Evolutionary conservation across 2,888 invertebrate genomes (phyloP).

Genomic region (Apotomis betuletana): DNA sequence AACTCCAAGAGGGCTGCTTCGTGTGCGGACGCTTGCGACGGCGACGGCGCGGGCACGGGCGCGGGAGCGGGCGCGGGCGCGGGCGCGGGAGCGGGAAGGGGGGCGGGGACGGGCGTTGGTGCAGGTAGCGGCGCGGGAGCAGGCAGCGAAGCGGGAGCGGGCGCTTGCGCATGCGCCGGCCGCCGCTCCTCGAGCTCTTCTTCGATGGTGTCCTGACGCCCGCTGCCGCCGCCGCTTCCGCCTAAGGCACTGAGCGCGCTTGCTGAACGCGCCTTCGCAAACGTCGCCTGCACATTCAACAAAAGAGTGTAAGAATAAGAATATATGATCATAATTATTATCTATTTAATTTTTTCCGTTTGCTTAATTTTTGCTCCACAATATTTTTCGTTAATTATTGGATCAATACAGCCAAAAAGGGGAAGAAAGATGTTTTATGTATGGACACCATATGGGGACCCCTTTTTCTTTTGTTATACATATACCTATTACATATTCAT

Average conservation of each 20-base stretch:
- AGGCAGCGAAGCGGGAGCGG: conserved; percentile 54
- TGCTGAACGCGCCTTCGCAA: conserved; percentile 63
- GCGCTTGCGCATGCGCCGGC: conserved; percentile 57
- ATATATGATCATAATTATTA: no score
- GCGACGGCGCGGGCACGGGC: conserved; percentile 55
- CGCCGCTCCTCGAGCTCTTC: conserved; percentile 85
- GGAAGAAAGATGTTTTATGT: no score
- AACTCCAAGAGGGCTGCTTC: conserved; percentile 83
- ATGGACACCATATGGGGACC: no score
- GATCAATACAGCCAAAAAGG: no score
- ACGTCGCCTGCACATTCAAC: conserved; percentile 58
- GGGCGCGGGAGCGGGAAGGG: conserved; percentile 57
- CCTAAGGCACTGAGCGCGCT: conserved; percentile 80
- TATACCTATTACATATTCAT: no score
- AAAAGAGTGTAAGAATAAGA: no score
- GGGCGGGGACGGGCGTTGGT: conserved; percentile 56
- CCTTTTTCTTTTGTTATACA: no score
- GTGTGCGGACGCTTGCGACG: conserved; percentile 58
- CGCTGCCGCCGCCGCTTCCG: conserved; percentile 63
- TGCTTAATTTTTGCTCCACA: no score
- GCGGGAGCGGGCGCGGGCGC: conserved; percentile 55
- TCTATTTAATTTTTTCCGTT: no score
- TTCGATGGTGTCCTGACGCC: conserved; percentile 91
- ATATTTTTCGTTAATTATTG: no score
- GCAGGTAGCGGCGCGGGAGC: conserved; percentile 53